phyloP scores from a whole-genome alignment of 2,113 vertebrate species.

The Anarrhichthys ocellatus region DNA sequence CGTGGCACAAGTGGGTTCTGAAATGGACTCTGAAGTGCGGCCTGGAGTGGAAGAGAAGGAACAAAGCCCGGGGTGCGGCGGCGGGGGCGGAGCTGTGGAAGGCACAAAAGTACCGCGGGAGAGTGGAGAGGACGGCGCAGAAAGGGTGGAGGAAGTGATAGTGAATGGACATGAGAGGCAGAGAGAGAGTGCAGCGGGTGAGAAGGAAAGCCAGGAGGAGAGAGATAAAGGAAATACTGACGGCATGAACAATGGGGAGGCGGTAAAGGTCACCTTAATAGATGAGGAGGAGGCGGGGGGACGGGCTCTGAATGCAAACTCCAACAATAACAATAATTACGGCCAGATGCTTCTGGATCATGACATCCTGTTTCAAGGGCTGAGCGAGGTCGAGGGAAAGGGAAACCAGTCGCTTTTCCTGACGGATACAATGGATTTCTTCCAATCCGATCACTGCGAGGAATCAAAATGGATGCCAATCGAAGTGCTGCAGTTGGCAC shows the following conservation, averaged over 20 bases:
- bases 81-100: constrained; percentile 18
- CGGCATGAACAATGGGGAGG: constrained; percentile 37
- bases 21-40: constrained; percentile 59
- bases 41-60: constrained; percentile 59
- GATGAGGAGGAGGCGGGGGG: constrained; percentile 55
- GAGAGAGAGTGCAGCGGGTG: constrained; percentile 57
- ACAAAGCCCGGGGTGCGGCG: constrained; percentile 32
- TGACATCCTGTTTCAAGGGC: constrained; percentile 34
- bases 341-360: constrained; percentile 30
- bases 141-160: constrained; percentile 44
- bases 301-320: constrained; percentile 66
- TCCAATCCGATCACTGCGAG: constrained; percentile 30
- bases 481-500: constrained; percentile 71
- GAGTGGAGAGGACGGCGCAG: constrained; percentile 23
- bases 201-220: constrained; percentile 64
- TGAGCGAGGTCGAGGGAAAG: constrained; percentile 29
- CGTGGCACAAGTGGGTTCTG: constrained; percentile 28
- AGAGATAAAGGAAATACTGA: constrained; percentile 53
- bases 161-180: constrained; percentile 53
- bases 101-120: constrained; percentile 17
- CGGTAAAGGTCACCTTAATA: constrained; percentile 74
- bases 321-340: constrained; percentile 88
- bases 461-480: constrained; percentile 70
- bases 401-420: constrained; percentile 9
- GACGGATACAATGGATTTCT: constrained; percentile 30